phyloP scores from a whole-genome alignment of 2,888 invertebrate species.

The Heliconius aoede region DNA sequence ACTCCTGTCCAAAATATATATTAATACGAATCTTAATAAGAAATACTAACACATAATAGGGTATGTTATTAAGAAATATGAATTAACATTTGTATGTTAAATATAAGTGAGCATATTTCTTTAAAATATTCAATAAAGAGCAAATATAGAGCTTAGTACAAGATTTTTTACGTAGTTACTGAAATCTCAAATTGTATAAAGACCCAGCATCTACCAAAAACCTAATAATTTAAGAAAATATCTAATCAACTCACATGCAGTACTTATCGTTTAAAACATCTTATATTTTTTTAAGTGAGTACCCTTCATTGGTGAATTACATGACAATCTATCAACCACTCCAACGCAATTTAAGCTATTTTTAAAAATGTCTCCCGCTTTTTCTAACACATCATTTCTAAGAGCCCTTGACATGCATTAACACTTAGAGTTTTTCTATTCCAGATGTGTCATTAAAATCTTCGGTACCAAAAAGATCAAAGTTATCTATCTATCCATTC shows the following conservation, averaged over 20 bases:
- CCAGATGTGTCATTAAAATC: slow-evolving; percentile 83
- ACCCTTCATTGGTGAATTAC: not conserved
- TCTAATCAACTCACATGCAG: not conserved
- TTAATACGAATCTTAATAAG: no score
- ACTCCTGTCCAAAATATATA: no score
- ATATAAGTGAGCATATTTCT: no score
- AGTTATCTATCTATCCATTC: slow-evolving; percentile 80
- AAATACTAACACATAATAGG: no score
- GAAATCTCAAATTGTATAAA: not conserved
- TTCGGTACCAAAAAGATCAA: slow-evolving; percentile 81
- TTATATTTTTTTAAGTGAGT: not conserved
- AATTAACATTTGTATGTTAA: no score
- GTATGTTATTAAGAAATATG: no score
- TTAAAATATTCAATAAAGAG: no score
- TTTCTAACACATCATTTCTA: slow-evolving; percentile 77
- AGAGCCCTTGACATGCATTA: slow-evolving; percentile 82
- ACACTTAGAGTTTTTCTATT: slow-evolving; percentile 82
- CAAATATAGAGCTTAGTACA: no score
- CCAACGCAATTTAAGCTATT: slow-evolving; percentile 60
- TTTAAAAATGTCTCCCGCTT: slow-evolving; percentile 80
- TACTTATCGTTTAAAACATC: not conserved
- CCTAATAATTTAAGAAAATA: no score
- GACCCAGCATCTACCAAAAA: no score
- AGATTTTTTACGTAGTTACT: no score
- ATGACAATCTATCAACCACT: slow-evolving; percentile 8